Evolutionary conservation across 2,797 vertebrate genomes (phyloP).

Genomic region (Falco novaeseelandiae): DNA sequence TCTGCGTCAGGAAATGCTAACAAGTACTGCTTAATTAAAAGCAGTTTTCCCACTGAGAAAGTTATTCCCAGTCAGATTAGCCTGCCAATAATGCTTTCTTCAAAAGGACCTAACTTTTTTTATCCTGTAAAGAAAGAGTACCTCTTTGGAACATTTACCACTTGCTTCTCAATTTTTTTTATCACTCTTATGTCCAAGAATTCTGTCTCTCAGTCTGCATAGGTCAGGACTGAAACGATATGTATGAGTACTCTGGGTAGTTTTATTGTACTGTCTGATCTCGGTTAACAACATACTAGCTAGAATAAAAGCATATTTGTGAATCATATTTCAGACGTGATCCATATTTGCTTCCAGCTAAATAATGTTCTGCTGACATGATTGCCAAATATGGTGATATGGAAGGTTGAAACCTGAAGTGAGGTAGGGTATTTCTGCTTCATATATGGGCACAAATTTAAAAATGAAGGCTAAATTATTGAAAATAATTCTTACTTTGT

Average conservation of each 20-base stretch:
- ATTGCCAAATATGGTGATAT: background rate
- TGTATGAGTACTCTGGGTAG: background rate
- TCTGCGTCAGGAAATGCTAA: constrained; percentile 17
- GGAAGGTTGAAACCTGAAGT: background rate
- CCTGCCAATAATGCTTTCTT: background rate
- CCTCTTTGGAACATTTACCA: background rate
- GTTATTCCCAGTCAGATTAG: constrained; percentile 9
- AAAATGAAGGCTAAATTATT: background rate
- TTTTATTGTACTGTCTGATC: background rate
- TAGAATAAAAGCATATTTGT: background rate
- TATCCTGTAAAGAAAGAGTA: background rate
- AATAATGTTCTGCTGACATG: background rate
- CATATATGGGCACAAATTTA: background rate
- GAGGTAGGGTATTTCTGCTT: background rate
- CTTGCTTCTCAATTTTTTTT: background rate
- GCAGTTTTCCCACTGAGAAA: constrained; percentile 28
- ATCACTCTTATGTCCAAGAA: background rate
- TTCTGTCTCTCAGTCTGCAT: background rate
- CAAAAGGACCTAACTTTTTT: background rate
- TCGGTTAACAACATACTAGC: background rate
- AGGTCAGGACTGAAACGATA: background rate
- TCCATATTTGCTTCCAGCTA: background rate
- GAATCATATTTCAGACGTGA: background rate
- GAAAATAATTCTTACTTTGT: background rate
- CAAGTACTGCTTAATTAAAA: constrained; percentile 27